Base-by-base conservation (phyloP, 2,888 invertebrate species). In the Mylabris sibirica region DNA sequence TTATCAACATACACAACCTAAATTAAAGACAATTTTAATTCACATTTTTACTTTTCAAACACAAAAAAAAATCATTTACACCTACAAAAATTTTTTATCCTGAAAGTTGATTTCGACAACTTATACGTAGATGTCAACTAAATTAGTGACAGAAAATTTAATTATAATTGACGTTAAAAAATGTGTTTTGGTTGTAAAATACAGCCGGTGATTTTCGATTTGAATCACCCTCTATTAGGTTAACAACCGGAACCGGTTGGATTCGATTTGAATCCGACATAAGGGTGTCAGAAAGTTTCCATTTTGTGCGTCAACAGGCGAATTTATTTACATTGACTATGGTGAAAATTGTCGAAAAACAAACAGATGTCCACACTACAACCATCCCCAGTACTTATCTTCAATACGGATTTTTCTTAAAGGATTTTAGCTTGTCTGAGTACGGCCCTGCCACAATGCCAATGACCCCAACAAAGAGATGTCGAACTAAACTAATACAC, bases 101-200 rank as follows among this genome's bases (percentile, higher is more conserved):
- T 49, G 49, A n/a, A n/a, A 49, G 11, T 53, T 22, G 53, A 22
- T 53, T 22, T 57, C 24, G 12, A 57, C 11, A 20, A 57, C 22
- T 57, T 57, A 57, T 57, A 24, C 12, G 12, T 2, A 57, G 24
- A 57, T 12, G 14, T 22, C 24, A 57, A 57, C 22, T 57, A 57
- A 24, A 3, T 57, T 57, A 24, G 57, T 57, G 14, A 12, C 22
- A 1, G 24, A 6, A 57, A 57, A 57, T 57, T 57, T 24, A 20
- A 24, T 57, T 24, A 57, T 57, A 57, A 24, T 12, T 57, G 24
- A 24, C 24, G 24, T 24, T 57, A 22, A 57, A 57, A 57, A 57
- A 57, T 57, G 12, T 57, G 57, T 57, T 57, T 57, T 22, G 57
- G 22, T 57, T 57, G 24, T 24, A 24, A 57, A 57, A 57, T 57